Conservation (phyloP, 2,797 vertebrate species). For the Tenualosa ilisha region DNA sequence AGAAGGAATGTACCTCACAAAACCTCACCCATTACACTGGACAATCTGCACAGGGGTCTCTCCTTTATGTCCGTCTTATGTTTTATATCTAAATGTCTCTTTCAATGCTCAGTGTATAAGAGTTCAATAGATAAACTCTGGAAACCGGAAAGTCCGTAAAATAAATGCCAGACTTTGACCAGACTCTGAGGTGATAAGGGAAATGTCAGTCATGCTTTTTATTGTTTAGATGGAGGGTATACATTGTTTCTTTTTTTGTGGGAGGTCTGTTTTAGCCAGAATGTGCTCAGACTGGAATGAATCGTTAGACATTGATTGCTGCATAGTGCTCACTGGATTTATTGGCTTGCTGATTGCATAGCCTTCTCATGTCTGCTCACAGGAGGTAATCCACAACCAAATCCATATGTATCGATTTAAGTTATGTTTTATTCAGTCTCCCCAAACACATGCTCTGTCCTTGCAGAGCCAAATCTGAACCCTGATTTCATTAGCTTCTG, state of each 20-base stretch:
- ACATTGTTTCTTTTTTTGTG: background rate
- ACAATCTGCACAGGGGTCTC: background rate
- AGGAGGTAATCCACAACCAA: conserved; percentile 11
- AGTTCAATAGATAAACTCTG: background rate
- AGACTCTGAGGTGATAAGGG: background rate
- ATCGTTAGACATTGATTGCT: conserved; percentile 5
- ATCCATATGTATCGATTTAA: conserved; percentile 7
- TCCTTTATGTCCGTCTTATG: background rate
- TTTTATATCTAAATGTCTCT: background rate
- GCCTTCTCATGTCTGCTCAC: conserved; percentile 12
- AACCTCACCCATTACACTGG: too few relatives aligned
- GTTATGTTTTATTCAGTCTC: conserved; percentile 8
- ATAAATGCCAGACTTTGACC: background rate
- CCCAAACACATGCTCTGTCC: background rate
- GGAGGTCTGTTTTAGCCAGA: background rate
- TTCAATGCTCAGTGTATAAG: background rate
- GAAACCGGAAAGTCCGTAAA: background rate
- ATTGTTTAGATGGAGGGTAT: background rate
- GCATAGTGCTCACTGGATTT: background rate
- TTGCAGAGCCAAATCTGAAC: background rate
- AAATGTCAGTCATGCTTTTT: background rate
- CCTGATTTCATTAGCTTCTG: conserved; percentile 7
- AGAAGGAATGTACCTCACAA: too few relatives aligned
- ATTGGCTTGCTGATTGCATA: background rate
- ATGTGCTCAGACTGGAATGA: background rate